These are phyloP conservation scores for Otus sunia DNA, from an alignment of 2,113 vertebrate genomes.

Conservation along the genomic window DNA sequence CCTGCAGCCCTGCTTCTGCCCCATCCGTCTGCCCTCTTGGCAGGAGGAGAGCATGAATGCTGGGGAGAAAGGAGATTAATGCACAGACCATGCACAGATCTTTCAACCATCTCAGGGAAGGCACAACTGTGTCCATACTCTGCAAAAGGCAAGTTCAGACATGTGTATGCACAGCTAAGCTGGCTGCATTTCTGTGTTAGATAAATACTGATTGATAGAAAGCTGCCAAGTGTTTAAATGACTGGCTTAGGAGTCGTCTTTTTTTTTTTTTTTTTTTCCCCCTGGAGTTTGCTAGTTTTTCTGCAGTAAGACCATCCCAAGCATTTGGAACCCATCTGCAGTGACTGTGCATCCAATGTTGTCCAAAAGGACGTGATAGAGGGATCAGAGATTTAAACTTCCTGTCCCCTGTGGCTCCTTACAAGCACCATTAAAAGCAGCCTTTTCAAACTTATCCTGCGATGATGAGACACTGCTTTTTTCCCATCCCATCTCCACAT, in stretches of 20 bases:
- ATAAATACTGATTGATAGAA: neutral
- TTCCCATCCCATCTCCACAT: neutral
- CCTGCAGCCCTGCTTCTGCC: neutral
- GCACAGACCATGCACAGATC: neutral
- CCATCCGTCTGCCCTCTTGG: neutral
- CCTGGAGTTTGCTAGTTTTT: neutral
- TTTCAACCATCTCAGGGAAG: neutral
- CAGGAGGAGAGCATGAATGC: neutral
- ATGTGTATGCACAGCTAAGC: neutral
- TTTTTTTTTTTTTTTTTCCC: neutral
- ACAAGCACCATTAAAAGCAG: neutral
- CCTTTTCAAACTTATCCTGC: neutral
- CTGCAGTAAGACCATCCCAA: neutral
- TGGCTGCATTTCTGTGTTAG: neutral
- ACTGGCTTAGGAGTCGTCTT: neutral
- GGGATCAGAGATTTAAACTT: neutral
- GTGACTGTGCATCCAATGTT: neutral
- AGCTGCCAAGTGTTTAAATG: neutral
- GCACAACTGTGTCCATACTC: neutral
- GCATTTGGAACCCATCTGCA: conserved; percentile 8
- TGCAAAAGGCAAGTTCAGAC: neutral
- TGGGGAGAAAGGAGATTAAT: neutral
- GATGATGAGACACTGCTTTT: neutral
- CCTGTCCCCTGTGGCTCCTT: neutral
- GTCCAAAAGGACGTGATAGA: neutral